A percentile compares a stretch with the other conserved stretches of the same genome.
Conservation (phyloP, 2,888 invertebrate genomes). For the Ochropleura plecta region DNA sequence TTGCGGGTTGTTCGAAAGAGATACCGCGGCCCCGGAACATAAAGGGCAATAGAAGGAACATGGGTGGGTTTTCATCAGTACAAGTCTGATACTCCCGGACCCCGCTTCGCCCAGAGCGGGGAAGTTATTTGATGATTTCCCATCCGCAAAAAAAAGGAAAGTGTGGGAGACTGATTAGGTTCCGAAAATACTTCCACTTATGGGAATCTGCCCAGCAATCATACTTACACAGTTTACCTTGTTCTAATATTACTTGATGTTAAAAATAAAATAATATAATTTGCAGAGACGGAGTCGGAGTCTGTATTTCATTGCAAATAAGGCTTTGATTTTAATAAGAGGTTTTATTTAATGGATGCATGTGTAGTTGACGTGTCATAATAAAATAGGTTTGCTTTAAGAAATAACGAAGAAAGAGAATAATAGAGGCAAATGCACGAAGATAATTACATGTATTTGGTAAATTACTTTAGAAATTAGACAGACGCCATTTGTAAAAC, state of each 20-base stretch:
- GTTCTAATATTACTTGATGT: background rate
- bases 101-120: too few relatives aligned
- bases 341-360: conserved; percentile 1
- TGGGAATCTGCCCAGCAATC: too few relatives aligned
- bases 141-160: too few relatives aligned
- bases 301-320: conserved; percentile 24
- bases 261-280: conserved; percentile 7
- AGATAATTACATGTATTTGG: background rate
- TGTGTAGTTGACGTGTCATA: conserved; percentile 15
- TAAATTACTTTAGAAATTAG: conserved; percentile 21
- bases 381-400: background rate
- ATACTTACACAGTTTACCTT: background rate
- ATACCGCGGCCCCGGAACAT: too few relatives aligned
- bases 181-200: too few relatives aligned
- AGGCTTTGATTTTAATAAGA: background rate
- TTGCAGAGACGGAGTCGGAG: conserved; percentile 6
- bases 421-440: background rate
- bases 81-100: too few relatives aligned
- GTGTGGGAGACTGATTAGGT: too few relatives aligned
- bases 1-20: too few relatives aligned
- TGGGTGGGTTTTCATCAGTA: too few relatives aligned
- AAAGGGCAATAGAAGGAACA: too few relatives aligned
- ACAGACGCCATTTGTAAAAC: conserved; percentile 6
- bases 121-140: too few relatives aligned
- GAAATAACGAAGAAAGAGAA: conserved; percentile 2